Evolutionary conservation across 2,797 vertebrate species (phyloP).

Genomic region (Smutsia gigantea): DNA sequence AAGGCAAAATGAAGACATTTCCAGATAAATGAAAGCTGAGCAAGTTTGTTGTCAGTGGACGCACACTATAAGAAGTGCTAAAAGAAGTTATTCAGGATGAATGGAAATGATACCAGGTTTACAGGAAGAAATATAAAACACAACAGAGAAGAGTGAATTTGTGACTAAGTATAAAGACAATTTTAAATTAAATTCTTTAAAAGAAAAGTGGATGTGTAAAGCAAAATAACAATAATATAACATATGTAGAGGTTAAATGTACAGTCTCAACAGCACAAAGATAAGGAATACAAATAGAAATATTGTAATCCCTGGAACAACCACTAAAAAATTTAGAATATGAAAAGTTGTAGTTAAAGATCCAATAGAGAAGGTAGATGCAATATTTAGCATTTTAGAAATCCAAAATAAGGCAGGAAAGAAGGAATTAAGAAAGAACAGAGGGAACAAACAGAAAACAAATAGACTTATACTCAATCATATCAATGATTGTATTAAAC

Average conservation of each 20-base stretch:
- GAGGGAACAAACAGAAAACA: background rate
- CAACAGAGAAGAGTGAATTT: background rate
- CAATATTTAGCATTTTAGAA: background rate
- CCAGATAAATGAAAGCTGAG: background rate
- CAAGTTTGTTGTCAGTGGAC: background rate
- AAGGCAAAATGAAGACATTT: background rate
- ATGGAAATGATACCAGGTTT: background rate
- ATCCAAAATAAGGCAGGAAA: background rate
- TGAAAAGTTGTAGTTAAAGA: background rate
- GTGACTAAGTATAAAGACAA: background rate
- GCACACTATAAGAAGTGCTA: background rate
- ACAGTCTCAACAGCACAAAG: background rate
- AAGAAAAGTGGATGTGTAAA: background rate
- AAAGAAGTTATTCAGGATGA: background rate
- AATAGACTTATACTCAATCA: background rate
- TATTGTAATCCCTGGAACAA: background rate
- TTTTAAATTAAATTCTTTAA: background rate
- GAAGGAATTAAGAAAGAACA: slow-evolving; percentile 17
- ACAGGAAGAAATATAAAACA: background rate
- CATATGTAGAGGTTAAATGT: background rate
- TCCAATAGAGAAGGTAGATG: background rate
- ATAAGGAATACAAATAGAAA: background rate
- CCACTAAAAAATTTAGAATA: background rate
- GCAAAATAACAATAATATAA: background rate
- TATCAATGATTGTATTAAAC: background rate